Evolutionary conservation across 2,113 vertebrate genomes (phyloP).

Genomic region (Orthonyx spaldingii): DNA sequence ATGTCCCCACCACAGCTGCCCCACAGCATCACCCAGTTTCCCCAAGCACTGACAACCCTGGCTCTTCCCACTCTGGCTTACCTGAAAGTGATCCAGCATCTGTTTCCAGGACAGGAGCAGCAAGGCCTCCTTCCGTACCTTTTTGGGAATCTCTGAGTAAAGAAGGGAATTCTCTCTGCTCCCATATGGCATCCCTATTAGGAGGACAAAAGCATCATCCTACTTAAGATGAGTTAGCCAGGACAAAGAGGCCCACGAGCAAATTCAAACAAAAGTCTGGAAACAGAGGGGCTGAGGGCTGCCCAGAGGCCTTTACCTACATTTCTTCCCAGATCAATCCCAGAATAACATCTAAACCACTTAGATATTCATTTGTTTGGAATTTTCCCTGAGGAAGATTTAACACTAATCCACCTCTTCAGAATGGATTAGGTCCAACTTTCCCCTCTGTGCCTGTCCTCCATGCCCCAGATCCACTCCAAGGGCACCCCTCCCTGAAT

Average conservation of each 20-base stretch:
- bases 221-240: background rate
- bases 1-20: background rate
- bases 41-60: background rate
- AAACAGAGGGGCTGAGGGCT: background rate
- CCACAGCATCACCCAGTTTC: background rate
- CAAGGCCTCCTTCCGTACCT: conserved; percentile 91
- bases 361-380: background rate
- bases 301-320: background rate
- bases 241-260: background rate
- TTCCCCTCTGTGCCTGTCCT: background rate
- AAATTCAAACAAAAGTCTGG: background rate
- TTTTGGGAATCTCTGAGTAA: conserved; percentile 96
- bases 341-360: background rate
- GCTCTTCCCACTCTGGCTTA: conserved; percentile 18
- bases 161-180: conserved; percentile 96
- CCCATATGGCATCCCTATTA: conserved; percentile 91
- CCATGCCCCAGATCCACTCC: background rate
- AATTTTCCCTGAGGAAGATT: background rate
- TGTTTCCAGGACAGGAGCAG: conserved; percentile 96
- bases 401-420: background rate
- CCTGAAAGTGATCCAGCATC: conserved; percentile 99
- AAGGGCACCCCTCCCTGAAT: background rate
- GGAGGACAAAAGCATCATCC: background rate
- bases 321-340: background rate
- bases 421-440: background rate